These are phyloP conservation scores for Saccostrea echinata DNA, from an alignment of 1,140 invertebrate genomes.

Conservation along the genomic window DNA sequence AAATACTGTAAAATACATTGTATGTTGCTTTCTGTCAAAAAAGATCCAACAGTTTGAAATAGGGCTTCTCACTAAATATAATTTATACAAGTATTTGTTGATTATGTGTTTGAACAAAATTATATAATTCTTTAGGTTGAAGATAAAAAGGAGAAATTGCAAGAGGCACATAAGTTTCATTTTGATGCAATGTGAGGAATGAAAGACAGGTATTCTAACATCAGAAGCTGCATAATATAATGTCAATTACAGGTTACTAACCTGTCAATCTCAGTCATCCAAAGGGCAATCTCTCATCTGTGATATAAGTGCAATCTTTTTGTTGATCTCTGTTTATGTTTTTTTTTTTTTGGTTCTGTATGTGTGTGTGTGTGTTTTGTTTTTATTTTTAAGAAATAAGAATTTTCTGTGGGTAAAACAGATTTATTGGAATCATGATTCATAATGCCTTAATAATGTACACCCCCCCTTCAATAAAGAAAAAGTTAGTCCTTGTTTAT, in stretches of 20 bases:
- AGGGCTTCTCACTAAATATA: too few species aligned
- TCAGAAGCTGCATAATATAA: background rate
- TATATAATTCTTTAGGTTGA: conserved; percentile 82
- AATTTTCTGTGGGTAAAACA: too few species aligned
- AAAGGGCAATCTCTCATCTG: background rate
- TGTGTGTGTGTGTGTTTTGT: too few species aligned
- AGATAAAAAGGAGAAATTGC: conserved; percentile 93
- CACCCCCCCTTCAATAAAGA: too few species aligned
- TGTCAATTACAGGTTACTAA: background rate
- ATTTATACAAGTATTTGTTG: background rate
- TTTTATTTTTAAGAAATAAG: too few species aligned
- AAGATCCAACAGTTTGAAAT: too few species aligned
- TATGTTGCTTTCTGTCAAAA: too few species aligned
- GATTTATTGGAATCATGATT: too few species aligned
- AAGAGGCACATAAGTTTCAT: conserved; percentile 93
- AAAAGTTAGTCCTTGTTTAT: too few species aligned
- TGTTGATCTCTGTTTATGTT: conserved; percentile 12
- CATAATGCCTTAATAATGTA: too few species aligned
- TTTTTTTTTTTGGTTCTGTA: too few species aligned
- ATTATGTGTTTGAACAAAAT: background rate
- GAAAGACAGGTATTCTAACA: background rate
- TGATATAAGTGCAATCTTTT: conserved; percentile 29
- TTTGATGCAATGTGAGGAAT: conserved; percentile 83
- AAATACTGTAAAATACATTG: background rate
- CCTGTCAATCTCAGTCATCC: background rate